Conservation (phyloP, 2,888 invertebrate species). For the Labia minor region DNA sequence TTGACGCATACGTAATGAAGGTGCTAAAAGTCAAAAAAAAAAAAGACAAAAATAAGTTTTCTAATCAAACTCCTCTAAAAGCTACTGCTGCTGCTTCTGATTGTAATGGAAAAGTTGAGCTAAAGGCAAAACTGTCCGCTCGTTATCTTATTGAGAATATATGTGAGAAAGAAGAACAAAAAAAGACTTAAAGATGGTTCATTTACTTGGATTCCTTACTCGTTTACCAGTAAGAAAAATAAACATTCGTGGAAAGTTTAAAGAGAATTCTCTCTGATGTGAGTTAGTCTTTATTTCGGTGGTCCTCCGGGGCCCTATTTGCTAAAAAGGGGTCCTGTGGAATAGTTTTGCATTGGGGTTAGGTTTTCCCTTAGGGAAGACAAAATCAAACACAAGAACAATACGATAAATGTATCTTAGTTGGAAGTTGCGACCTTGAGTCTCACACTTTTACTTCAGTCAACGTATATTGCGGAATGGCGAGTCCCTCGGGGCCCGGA, state of each 20-base stretch:
- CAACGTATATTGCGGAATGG: background rate
- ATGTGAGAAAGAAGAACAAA: background rate
- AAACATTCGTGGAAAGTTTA: background rate
- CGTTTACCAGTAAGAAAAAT: background rate
- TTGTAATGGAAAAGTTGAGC: conserved; percentile 13
- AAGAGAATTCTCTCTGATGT: background rate
- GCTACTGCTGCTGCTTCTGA: background rate
- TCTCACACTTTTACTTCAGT: conserved; percentile 7
- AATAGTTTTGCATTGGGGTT: conserved; percentile 1
- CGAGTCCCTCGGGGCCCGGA: background rate
- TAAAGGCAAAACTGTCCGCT: conserved; percentile 7
- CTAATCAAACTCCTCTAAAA: background rate
- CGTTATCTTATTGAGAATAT: conserved; percentile 4
- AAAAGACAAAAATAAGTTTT: conserved; percentile 13
- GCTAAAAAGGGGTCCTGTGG: conserved; percentile 2
- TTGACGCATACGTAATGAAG: conserved; percentile 13
- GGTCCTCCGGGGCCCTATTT: conserved; percentile 13
- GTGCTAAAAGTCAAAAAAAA: background rate
- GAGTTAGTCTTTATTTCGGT: background rate
- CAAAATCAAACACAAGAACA: conserved; percentile 13
- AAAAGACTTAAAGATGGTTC: background rate
- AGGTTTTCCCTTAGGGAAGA: conserved; percentile 9
- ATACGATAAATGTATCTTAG: conserved; percentile 13
- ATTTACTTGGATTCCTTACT: background rate
- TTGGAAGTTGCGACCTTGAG: conserved; percentile 13